A percentile compares a stretch with the other conserved stretches of the same genome.
Evolutionary conservation across 1,140 invertebrate genomes (phyloP).

Genomic region (Epicauta chinensis): DNA sequence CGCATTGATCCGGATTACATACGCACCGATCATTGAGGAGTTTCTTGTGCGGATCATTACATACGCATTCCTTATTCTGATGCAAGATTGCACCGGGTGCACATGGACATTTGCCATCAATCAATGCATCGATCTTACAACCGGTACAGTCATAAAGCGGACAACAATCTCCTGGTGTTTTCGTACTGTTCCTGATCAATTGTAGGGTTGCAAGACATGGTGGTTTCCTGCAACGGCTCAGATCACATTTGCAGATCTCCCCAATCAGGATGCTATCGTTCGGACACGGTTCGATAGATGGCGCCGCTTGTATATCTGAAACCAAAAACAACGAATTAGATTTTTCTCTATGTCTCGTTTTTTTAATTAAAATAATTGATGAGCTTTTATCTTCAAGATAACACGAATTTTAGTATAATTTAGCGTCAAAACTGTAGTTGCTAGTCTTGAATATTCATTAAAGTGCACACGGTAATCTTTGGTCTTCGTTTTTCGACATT

Average conservation of each 20-base stretch:
- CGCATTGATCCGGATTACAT: constrained; percentile 33
- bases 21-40: constrained; percentile 29
- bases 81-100: constrained; percentile 30
- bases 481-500: no score
- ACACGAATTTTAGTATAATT: no score
- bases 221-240: constrained; percentile 25
- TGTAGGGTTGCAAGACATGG: constrained; percentile 27
- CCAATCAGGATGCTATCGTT: constrained; percentile 29
- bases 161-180: constrained; percentile 33
- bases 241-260: constrained; percentile 33
- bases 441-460: no score
- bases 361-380: no score
- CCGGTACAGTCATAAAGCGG: constrained; percentile 32
- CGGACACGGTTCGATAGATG: constrained; percentile 32
- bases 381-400: no score
- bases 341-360: no score
- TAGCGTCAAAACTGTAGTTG: no score
- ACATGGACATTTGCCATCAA: constrained; percentile 35
- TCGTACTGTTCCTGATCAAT: constrained; percentile 18
- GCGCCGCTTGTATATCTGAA: constrained; percentile 22
- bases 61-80: constrained; percentile 28
- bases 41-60: constrained; percentile 26
- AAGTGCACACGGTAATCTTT: no score
- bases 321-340: constrained; percentile 19
- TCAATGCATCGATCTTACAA: constrained; percentile 27